These are phyloP conservation scores for Anoplolepis gracilipes DNA, from an alignment of 1,140 invertebrate genomes.

Conservation along the genomic window DNA sequence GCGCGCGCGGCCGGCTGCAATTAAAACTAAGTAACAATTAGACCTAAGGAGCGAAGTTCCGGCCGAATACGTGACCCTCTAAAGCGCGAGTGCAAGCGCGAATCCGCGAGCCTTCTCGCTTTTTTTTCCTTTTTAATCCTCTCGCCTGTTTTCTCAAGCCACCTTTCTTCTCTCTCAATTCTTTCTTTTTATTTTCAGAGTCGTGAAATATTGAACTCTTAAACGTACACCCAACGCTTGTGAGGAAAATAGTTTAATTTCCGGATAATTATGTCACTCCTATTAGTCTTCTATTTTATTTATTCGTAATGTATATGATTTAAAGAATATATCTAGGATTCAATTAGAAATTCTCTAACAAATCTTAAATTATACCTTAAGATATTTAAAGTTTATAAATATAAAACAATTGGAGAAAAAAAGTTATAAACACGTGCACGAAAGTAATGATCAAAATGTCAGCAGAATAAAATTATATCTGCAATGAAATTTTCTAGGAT, in stretches of 20 bases:
- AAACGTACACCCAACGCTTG: constrained; percentile 3
- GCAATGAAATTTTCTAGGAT: constrained; percentile 12
- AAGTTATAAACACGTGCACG: background rate
- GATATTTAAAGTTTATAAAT: background rate
- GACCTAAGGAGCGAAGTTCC: constrained; percentile 75
- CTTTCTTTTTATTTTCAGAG: background rate
- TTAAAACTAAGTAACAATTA: constrained; percentile 83
- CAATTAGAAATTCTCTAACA: background rate
- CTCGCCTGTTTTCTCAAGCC: background rate
- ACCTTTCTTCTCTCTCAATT: constrained; percentile 1
- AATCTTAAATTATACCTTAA: constrained; percentile 1
- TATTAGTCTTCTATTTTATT: background rate
- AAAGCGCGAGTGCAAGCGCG: constrained; percentile 69
- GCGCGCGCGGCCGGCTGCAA: constrained; percentile 70
- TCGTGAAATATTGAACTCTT: constrained; percentile 19
- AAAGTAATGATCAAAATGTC: background rate
- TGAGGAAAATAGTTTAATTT: constrained; percentile 40
- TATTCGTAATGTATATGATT: background rate
- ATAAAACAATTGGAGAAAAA: background rate
- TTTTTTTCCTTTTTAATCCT: background rate
- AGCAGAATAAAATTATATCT: background rate
- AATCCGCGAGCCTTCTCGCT: constrained; percentile 43
- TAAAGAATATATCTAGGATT: background rate
- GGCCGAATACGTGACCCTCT: constrained; percentile 78
- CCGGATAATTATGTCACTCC: background rate